Base-by-base conservation (phyloP, 2,888 invertebrate genomes). In the Oscheius sp. region DNA sequence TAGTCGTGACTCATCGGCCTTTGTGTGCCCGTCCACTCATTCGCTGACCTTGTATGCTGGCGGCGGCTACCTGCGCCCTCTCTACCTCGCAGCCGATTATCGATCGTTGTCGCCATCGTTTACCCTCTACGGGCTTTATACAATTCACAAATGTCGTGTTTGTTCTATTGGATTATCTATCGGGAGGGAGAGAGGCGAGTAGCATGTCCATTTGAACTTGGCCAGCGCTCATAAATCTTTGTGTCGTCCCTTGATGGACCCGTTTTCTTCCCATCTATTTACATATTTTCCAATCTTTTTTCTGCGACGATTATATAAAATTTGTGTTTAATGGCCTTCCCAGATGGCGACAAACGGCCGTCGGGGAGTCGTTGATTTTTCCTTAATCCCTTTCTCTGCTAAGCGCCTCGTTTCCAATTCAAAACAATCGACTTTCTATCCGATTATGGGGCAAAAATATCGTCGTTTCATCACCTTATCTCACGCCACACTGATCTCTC, bases 161-260 rank as follows among this genome's bases (percentile, higher is more conserved):
- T 54, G 54, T 54, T 54, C 33, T 54, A 54, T 54, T 54, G 54
- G 32, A 54, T 54, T 54, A 54, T 54, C 47, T 36, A 24, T 47
- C 20, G 47, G 22, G 47, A 24, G 47, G 47, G 47, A 47, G 47
- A 24, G n/a, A n/a, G n/a, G n/a, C n/a, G n/a, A n/a, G 47, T 41
- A 14, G 8, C 20, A 14, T 47, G 45, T 17, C 45, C 45, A 8
- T 44, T 44, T 36, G 36, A 36, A 36, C 36, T 17, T 44, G 12
- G 9, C 45, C 17, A 12, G 12, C 22, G 20, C 47, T 47, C 47
- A 24, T 47, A 47, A 47, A 47, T 47, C 47, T 47, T 24, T 36
- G 14, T 9, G 8, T 36, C 8, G 8, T 54, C 54, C 33, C 30
- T 32, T 54, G 32, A 32, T 33, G 17, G 2, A 32, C 20, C 32